Evolutionary conservation across 2,888 invertebrate species (phyloP), one percentile per base, ranked within the genome.

Genomic region (Leptopterna dolabrata): DNA sequence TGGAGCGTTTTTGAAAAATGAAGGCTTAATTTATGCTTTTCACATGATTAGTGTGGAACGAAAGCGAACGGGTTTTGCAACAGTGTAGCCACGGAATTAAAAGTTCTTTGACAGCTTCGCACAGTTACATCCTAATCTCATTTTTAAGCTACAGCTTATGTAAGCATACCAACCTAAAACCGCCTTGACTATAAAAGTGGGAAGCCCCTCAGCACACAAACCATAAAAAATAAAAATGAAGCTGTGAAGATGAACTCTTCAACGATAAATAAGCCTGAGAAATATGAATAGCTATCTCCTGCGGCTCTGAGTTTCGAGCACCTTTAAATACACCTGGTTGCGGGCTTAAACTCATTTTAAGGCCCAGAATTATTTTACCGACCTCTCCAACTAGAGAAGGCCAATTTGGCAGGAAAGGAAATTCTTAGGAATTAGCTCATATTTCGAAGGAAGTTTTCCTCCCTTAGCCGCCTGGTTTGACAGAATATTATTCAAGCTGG

Each of bases 401-500:
- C 63, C 24, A 63, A 63, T 63, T 63, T 24, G 19, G 24, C 24
- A 6, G 19, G 36, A 36, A 36, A 13, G 63, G 11, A 27, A 63
- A 63, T 63, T 63, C 63, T 19, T 2, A 63, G 19, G 24, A 63
- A 63, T 63, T 63, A 63, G 63, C 27, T 19, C 63, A 24, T 63
- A 24, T 63, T 24, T 24, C 63, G 24, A 63, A 24, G 63, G 63
- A 19, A 63, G 19, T 63, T 63, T 24, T 27, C 63, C 27, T 11
- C 24, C 7, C 19, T 3, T 19, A 7, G 19, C 24, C 7, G 0
- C 19, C 27, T 0, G 9, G 0, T 63, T 27, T 27, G 63, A 63
- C 63, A 63, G 24, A 63, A 63, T 63, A 63, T n/a, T n/a, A n/a
- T 63, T 63, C 63, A 63, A 63, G 63, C 63, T 63, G 24, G 63